Base-by-base conservation (phyloP, 2,113 vertebrate species). In the Mungos mungo region DNA sequence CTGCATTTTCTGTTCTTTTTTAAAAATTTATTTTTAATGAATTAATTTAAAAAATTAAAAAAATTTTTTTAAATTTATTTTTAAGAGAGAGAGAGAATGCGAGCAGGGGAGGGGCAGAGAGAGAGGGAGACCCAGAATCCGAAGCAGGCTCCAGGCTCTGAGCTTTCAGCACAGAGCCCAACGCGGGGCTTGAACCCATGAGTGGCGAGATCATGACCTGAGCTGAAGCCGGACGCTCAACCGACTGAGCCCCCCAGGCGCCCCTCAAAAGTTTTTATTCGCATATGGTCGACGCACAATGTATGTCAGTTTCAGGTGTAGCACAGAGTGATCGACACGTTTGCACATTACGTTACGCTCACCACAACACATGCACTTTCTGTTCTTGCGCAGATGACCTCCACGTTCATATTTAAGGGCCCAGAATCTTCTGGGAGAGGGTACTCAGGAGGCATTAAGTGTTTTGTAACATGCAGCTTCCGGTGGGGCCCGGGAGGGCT, bases 401-500 rank as follows among this genome's bases (percentile, higher is more conserved):
- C 66, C 1, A 16, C 7, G 27, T 31, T 68, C 33, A 6, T 68
- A n/a, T 89, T 81, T 5, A 29, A 18, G 29, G 69, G 52, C 57
- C 15, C 11, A 81, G 80, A 88, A 50, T 82, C 52, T 93, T 92
- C 71, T 69, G 29, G 84, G 95, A 95, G 54, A 92, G 57, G 69
- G 29, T 25, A 47, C 21, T 77, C 23, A 57, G 63, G 10, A 31
- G 82, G 16, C 12, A 38, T 45, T n/a, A 5, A 76, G 11, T 45
- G 4, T 60, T 35, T 89, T 86, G 57, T 54, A 90, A 83, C 9
- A 50, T 21, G 19, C 7, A 16, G 41, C 50, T 57, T 57, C 54
- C 54, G 72, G 23, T 27, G 23, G 0, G 1, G 72, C 38, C 13
- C 2, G 1, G 38, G 71, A 74, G 33, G 3, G 7, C 21, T 25